phyloP scores from a whole-genome alignment of 2,113 vertebrate species.

The Pitta sordida region DNA sequence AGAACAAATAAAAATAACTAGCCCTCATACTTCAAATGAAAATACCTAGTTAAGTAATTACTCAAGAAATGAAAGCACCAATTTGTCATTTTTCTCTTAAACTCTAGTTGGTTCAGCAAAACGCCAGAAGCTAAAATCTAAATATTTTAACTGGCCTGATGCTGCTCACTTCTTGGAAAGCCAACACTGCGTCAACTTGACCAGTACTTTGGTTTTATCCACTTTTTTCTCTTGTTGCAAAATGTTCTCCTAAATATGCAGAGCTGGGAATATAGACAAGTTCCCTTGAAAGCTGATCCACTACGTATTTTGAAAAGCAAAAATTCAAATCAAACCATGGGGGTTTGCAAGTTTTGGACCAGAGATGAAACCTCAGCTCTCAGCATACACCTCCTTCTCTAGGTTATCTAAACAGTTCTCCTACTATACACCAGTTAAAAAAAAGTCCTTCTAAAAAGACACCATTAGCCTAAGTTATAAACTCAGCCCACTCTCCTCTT shows the following conservation, averaged over 20 bases:
- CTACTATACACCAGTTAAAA: neutral
- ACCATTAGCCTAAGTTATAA: neutral
- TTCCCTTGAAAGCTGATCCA: neutral
- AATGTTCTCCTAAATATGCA: neutral
- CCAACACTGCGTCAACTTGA: neutral
- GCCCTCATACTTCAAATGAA: neutral
- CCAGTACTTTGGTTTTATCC: neutral
- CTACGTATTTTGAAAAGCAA: neutral
- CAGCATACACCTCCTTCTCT: neutral
- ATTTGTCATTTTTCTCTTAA: neutral
- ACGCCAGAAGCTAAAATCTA: constrained; percentile 9
- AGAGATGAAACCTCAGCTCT: neutral
- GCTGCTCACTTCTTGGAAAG: neutral
- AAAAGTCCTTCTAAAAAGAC: neutral
- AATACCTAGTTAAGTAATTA: neutral
- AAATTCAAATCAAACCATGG: neutral
- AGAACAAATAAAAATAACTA: neutral
- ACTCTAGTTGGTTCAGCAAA: neutral
- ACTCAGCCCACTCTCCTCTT: neutral
- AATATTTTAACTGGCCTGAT: constrained; percentile 39
- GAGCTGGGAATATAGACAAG: neutral
- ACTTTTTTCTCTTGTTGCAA: neutral
- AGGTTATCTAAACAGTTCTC: neutral
- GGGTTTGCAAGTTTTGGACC: neutral
- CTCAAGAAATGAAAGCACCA: neutral